Evolutionary conservation across 2,888 invertebrate species (phyloP).

Genomic region (Drosophila siamana): DNA sequence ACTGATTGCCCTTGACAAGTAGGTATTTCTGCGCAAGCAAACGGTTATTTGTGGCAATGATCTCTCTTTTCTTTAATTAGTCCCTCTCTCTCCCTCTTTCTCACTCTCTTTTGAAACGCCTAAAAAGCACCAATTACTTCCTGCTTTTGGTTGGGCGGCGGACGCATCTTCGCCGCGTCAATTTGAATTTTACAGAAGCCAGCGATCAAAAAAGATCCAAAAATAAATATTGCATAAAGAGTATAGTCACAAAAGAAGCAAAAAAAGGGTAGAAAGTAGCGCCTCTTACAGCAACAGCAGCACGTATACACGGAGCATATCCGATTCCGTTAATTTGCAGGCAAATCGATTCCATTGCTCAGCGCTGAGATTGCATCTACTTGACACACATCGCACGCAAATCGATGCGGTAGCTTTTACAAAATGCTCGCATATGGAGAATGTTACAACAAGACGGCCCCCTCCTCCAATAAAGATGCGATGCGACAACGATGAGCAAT

Average conservation of each 20-base stretch:
- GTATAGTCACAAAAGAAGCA: slow-evolving; percentile 10
- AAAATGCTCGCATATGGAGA: slow-evolving; percentile 41
- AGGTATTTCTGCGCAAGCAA: slow-evolving; percentile 57
- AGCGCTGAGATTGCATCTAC: slow-evolving; percentile 74
- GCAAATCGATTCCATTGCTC: slow-evolving; percentile 72
- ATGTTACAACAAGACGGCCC: slow-evolving; percentile 19
- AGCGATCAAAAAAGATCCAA: slow-evolving; percentile 16
- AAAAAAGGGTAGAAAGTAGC: slow-evolving; percentile 64
- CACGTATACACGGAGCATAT: slow-evolving; percentile 44
- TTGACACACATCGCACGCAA: slow-evolving; percentile 82
- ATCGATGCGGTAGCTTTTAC: slow-evolving; percentile 79
- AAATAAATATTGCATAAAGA: slow-evolving; percentile 58
- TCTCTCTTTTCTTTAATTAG: slow-evolving; percentile 64
- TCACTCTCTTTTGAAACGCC: not conserved
- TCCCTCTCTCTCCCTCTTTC: slow-evolving; percentile 2
- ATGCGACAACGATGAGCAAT: slow-evolving; percentile 28
- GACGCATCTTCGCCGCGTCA: slow-evolving; percentile 47
- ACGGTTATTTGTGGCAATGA: slow-evolving; percentile 79
- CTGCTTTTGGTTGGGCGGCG: slow-evolving; percentile 50
- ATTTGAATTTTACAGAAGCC: slow-evolving; percentile 73
- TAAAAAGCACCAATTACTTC: slow-evolving; percentile 51
- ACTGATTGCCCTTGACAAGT: slow-evolving; percentile 74
- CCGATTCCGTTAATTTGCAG: slow-evolving; percentile 76
- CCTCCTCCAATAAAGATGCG: slow-evolving; percentile 65
- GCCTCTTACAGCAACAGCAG: slow-evolving; percentile 12